Conservation (phyloP, 2,888 invertebrate species). For the Automeris io region DNA sequence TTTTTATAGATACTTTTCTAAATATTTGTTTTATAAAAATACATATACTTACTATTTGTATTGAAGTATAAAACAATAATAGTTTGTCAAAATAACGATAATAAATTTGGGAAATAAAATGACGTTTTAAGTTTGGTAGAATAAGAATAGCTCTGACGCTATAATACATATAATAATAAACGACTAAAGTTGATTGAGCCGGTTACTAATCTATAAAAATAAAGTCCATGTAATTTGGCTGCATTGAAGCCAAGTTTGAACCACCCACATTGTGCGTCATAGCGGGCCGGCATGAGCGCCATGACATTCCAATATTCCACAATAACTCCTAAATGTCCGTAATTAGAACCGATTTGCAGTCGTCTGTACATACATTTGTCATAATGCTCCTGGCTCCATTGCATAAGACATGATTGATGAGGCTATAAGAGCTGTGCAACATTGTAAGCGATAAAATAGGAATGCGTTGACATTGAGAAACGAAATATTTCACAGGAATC, state of each 20-base stretch:
- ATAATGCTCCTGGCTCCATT: slow-evolving; percentile 44
- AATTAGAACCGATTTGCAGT: slow-evolving; percentile 70
- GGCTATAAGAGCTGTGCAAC: slow-evolving; percentile 5
- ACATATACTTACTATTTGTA: too few relatives aligned
- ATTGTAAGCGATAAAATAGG: slow-evolving; percentile 9
- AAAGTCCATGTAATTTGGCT: slow-evolving; percentile 1
- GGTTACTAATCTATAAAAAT: background rate
- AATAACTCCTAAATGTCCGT: slow-evolving; percentile 68
- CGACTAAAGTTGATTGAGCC: background rate
- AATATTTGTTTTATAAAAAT: too few relatives aligned
- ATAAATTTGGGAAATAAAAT: too few relatives aligned
- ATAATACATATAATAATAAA: too few relatives aligned
- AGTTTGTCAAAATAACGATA: too few relatives aligned
- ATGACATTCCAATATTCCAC: slow-evolving; percentile 47
- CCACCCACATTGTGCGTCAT: slow-evolving; percentile 28
- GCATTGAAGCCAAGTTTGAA: slow-evolving; percentile 8
- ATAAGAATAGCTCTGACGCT: too few relatives aligned
- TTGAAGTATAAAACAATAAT: too few relatives aligned
- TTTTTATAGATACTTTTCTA: too few relatives aligned
- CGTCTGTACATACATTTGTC: slow-evolving; percentile 51
- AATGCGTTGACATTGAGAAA: slow-evolving; percentile 12
- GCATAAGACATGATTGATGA: slow-evolving; percentile 67
- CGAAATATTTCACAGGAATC: background rate
- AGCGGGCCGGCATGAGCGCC: slow-evolving; percentile 29
- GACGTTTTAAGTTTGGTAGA: too few relatives aligned